These are phyloP conservation scores for Probosciger aterrimus DNA, from an alignment of 2,113 vertebrate species.

Conservation along the genomic window DNA sequence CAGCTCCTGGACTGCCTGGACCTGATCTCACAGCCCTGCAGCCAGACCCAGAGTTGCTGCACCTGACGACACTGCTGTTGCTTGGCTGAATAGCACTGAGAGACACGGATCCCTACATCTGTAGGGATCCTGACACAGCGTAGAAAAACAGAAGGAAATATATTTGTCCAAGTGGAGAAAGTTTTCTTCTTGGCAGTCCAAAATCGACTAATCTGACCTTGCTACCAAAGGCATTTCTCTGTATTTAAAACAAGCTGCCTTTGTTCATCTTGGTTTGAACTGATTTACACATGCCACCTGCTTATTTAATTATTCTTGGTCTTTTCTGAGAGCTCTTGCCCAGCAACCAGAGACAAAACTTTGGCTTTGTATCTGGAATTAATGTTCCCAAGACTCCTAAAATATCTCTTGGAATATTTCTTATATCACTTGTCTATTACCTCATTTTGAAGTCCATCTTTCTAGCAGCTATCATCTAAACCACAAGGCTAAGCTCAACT, in stretches of 20 bases:
- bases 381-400: neutral
- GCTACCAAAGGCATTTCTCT: neutral
- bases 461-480: neutral
- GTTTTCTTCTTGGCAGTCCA: slow-evolving; percentile 4
- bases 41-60: slow-evolving; percentile 31
- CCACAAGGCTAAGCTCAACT: neutral
- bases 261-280: neutral
- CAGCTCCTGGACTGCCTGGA: slow-evolving; percentile 46
- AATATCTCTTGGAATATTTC: neutral
- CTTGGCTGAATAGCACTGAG: slow-evolving; percentile 2
- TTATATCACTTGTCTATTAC: neutral
- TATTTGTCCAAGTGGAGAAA: neutral
- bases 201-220: neutral
- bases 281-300: neutral
- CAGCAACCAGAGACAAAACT: neutral
- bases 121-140: neutral
- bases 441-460: neutral
- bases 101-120: neutral
- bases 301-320: neutral
- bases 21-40: slow-evolving; percentile 4
- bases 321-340: neutral
- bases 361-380: neutral
- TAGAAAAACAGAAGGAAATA: neutral
- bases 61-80: slow-evolving; percentile 45
- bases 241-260: neutral